Conservation (phyloP, 2,888 invertebrate species). For the Leucophenga montana region DNA sequence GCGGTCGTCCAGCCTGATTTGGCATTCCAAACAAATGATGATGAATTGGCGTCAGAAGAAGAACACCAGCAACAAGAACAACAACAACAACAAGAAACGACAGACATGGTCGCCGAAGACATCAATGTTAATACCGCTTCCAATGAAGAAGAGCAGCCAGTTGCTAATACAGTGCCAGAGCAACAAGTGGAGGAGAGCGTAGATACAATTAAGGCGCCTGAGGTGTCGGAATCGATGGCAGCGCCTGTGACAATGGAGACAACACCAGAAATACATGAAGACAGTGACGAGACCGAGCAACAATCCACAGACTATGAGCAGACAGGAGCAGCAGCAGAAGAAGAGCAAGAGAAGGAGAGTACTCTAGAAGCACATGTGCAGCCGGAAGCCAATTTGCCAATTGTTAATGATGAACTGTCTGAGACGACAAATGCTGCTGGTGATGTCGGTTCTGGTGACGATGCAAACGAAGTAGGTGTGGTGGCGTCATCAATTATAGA, state of each 20-base stretch:
- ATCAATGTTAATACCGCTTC: slow-evolving; percentile 9
- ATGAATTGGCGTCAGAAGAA: slow-evolving; percentile 61
- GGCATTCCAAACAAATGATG: slow-evolving; percentile 65
- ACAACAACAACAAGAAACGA: neutral
- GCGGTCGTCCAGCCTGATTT: slow-evolving; percentile 40
- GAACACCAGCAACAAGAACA: slow-evolving; percentile 5
- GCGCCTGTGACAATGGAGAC: slow-evolving; percentile 41
- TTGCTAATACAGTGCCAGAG: slow-evolving; percentile 5
- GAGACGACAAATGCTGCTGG: slow-evolving; percentile 28
- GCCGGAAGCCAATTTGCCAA: slow-evolving; percentile 33
- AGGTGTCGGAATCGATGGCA: slow-evolving; percentile 59
- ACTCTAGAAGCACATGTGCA: slow-evolving; percentile 32
- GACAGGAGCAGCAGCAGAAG: slow-evolving; percentile 25
- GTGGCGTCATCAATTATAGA: slow-evolving; percentile 27
- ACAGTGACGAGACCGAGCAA: neutral
- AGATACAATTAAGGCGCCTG: slow-evolving; percentile 65
- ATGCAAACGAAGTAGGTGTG: slow-evolving; percentile 39
- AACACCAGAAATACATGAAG: neutral
- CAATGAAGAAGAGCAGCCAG: slow-evolving; percentile 13
- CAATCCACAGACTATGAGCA: slow-evolving; percentile 31
- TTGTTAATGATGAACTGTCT: slow-evolving; percentile 50
- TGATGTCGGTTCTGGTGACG: slow-evolving; percentile 30
- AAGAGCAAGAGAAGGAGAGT: slow-evolving; percentile 31
- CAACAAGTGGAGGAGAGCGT: slow-evolving; percentile 44
- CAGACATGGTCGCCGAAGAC: slow-evolving; percentile 23